A percentile compares a stretch with the other conserved stretches of the same genome.
Evolutionary conservation across 2,113 vertebrate genomes (phyloP).

Genomic region (Pogonocichla stellata): DNA sequence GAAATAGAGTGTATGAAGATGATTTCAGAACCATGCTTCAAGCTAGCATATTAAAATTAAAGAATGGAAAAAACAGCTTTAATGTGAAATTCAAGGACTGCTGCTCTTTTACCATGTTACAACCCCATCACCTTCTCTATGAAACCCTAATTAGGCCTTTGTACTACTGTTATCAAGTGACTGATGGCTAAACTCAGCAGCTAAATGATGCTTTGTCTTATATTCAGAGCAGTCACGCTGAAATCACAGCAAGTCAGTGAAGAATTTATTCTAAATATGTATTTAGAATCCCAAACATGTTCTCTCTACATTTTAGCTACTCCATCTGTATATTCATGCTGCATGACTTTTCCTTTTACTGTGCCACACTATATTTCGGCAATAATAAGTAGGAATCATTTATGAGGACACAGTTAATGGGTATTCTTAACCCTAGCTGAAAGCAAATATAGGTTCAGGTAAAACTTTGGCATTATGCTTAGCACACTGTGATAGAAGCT

Average conservation of each 20-base stretch:
- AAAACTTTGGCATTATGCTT: neutral
- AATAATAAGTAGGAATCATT: conserved; percentile 8
- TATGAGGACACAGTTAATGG: conserved; percentile 9
- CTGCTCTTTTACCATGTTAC: neutral
- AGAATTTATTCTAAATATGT: neutral
- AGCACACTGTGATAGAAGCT: neutral
- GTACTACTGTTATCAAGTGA: fast-evolving
- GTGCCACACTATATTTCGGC: neutral
- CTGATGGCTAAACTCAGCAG: neutral
- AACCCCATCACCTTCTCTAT: neutral
- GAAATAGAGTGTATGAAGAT: neutral
- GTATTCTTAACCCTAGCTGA: conserved; percentile 24
- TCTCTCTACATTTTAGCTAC: neutral
- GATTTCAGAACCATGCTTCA: neutral
- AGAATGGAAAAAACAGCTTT: neutral
- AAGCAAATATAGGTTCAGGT: neutral
- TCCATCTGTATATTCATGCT: neutral
- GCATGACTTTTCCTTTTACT: neutral
- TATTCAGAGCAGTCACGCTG: neutral
- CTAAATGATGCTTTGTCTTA: neutral
- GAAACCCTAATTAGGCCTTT: neutral
- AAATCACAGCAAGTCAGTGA: neutral
- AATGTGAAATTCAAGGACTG: neutral
- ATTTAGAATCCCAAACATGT: neutral
- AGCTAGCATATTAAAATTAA: neutral